Base-by-base conservation (phyloP, 2,113 vertebrate species). In the Tyrannus savana region DNA sequence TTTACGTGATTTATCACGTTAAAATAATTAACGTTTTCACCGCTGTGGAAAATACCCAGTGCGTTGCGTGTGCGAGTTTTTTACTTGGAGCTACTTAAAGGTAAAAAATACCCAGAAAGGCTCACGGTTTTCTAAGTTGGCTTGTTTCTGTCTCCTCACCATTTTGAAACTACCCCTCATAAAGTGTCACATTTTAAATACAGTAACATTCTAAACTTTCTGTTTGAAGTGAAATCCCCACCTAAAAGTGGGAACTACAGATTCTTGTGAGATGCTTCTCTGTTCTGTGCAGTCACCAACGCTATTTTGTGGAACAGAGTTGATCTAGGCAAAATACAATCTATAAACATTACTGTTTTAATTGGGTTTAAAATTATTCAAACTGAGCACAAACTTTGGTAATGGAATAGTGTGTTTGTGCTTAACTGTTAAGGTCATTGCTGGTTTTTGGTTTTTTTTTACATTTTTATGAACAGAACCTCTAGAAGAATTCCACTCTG, bases 121-220 rank as follows among this genome's bases (percentile, higher is more conserved):
- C 23, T 41, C 6, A 0, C 0, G 0, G 0, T 74, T 84, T 77
- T 64, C 22, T 16, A 16, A 1, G 17, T 14, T 39, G 11, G 0
- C 1, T 10, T 13, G 35, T 15, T 41, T 0, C 25, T 47, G 12
- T 73, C 21, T 49, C 15, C 7, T 49, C 53, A 19, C 9, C 12
- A 0, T 10, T 31, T 7, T 49, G 50, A 77, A 63, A 47, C 44
- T 18, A 10, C 2, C 14, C 19, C 12, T 73, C 18, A 14, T 9
- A 16, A 58, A 23, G 4, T 31, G 11, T 56, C 33, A 58, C 2
- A 3, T 66, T 55, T 85, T 72, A 47, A 25, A 53, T 60, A 8
- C 3, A 9, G 19, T 58, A 42, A 83, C 76, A 78, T 58, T 25
- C 13, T 19, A 47, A 3, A 39, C 6, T 35, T 80, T 5, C 2